Base-by-base conservation (phyloP, 2,888 invertebrate species). In the Eubasilissa splendida region DNA sequence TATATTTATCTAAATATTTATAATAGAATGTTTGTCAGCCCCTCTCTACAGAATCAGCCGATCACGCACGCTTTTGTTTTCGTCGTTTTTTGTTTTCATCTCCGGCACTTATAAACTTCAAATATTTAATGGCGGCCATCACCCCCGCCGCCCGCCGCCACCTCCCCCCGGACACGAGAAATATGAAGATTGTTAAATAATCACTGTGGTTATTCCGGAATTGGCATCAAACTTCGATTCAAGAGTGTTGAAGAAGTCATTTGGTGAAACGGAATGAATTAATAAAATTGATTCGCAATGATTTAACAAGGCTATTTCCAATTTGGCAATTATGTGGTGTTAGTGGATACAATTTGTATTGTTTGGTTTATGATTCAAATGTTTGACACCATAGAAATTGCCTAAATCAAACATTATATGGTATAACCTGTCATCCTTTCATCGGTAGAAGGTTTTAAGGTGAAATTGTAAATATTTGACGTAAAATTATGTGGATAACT, bases 61-160 rank as follows among this genome's bases (percentile, higher is more conserved):
- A 71, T 78, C 78, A 78, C 78, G 78, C 78, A 78, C 78, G 78
- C 78, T 78, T 78, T 78, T 78, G 78, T 78, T 63, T 77, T 78
- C 33, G 60, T 78, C 63, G 22, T 33, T 77, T 63, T 73, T 73
- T 63, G 31, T 33, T 68, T 65, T 70, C 73, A 52, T 68, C 68
- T 68, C 14, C 12, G 68, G 42, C 68, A 68, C 68, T 70, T 59
- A 71, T 71, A 73, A 78, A 59, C 78, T 73, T 74, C 42, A 74
- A 74, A 74, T 74, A 74, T 74, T 59, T 74, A 74, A 74, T 74
- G 74, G 59, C 14, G 33, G 33, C 14, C 42, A 33, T 58, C 42
- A n/a, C 42, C 50, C 50, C 66, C 66, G 4, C 66, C 11, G 42
- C 50, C 68, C 50, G 52, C 14, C 42, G n/a, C 50, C 50, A 42